phyloP scores from a whole-genome alignment of 2,797 vertebrate species.

The Schizopygopsis malacanthus region DNA sequence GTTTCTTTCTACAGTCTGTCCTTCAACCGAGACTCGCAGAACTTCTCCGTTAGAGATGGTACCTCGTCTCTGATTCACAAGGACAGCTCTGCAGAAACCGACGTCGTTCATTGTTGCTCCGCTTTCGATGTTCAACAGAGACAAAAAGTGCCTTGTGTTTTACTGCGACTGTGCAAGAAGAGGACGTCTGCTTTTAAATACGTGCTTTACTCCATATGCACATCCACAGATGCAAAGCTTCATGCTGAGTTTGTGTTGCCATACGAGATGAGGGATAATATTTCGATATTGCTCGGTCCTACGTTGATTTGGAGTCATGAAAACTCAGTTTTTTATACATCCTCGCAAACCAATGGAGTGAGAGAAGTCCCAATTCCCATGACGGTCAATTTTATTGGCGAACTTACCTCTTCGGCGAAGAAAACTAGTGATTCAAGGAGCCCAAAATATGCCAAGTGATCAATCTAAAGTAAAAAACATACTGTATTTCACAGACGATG shows the following conservation, averaged over 20 bases:
- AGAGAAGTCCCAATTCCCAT: slow-evolving; percentile 76
- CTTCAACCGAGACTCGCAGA: slow-evolving; percentile 73
- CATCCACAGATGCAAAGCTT: slow-evolving; percentile 74
- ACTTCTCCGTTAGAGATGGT: slow-evolving; percentile 77
- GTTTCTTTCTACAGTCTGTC: slow-evolving; percentile 75
- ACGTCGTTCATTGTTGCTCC: slow-evolving; percentile 78
- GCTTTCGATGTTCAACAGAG: slow-evolving; percentile 75
- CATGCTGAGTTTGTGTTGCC: slow-evolving; percentile 80
- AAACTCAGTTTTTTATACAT: slow-evolving; percentile 77
- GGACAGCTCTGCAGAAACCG: slow-evolving; percentile 60
- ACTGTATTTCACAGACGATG: slow-evolving; percentile 76
- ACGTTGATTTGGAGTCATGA: slow-evolving; percentile 84
- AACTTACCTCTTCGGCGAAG: slow-evolving; percentile 68
- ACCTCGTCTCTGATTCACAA: slow-evolving; percentile 68
- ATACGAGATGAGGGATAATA: slow-evolving; percentile 74
- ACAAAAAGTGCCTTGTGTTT: slow-evolving; percentile 77
- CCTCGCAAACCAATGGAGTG: slow-evolving; percentile 70
- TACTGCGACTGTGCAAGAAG: slow-evolving; percentile 73
- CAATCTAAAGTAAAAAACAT: slow-evolving; percentile 68
- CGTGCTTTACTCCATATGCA: slow-evolving; percentile 78
- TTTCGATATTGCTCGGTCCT: slow-evolving; percentile 84
- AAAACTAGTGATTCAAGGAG: slow-evolving; percentile 80
- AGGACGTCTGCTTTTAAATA: slow-evolving; percentile 72
- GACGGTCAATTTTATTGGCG: slow-evolving; percentile 79
- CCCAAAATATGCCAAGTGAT: slow-evolving; percentile 56